Percentiles rank a stretch among this genome's conserved stretches.
Evolutionary conservation across 2,113 vertebrate genomes (phyloP).

Genomic region (Australoheros scitulus): DNA sequence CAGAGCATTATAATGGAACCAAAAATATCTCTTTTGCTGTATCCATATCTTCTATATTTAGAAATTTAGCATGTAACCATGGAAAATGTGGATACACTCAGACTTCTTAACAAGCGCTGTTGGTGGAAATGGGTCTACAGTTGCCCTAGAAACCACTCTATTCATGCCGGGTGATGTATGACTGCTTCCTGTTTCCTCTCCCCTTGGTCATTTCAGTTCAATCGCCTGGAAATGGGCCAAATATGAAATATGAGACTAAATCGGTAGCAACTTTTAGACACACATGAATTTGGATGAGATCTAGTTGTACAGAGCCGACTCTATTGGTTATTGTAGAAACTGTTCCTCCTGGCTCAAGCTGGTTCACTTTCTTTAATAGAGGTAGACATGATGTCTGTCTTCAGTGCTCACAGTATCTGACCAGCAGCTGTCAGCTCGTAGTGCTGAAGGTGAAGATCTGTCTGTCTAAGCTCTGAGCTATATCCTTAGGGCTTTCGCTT

Average conservation of each 20-base stretch:
- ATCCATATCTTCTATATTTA: constrained; percentile 2
- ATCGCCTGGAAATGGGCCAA: constrained; percentile 42
- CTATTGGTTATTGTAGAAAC: background rate
- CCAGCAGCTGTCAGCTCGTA: constrained; percentile 54
- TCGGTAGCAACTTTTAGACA: constrained; percentile 5
- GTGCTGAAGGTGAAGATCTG: constrained; percentile 23
- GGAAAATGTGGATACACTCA: background rate
- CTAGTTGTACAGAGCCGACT: background rate
- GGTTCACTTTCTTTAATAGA: constrained; percentile 16
- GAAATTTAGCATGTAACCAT: constrained; percentile 9
- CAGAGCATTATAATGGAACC: background rate
- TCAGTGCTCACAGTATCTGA: constrained; percentile 32
- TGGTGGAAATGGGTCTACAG: constrained; percentile 54
- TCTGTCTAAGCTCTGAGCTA: constrained; percentile 28
- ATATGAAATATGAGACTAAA: constrained; percentile 41
- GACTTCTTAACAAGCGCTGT: constrained; percentile 28
- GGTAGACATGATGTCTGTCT: constrained; percentile 32
- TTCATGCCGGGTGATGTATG: constrained; percentile 56
- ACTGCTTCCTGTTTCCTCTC: constrained; percentile 61
- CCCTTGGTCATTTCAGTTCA: constrained; percentile 40
- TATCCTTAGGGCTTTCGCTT: constrained; percentile 22
- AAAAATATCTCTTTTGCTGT: background rate
- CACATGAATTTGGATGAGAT: background rate
- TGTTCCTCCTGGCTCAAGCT: background rate
- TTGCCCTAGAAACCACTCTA: constrained; percentile 57